Evolutionary conservation across 2,888 invertebrate species (phyloP).

Genomic region (Priocnemis perturbator): DNA sequence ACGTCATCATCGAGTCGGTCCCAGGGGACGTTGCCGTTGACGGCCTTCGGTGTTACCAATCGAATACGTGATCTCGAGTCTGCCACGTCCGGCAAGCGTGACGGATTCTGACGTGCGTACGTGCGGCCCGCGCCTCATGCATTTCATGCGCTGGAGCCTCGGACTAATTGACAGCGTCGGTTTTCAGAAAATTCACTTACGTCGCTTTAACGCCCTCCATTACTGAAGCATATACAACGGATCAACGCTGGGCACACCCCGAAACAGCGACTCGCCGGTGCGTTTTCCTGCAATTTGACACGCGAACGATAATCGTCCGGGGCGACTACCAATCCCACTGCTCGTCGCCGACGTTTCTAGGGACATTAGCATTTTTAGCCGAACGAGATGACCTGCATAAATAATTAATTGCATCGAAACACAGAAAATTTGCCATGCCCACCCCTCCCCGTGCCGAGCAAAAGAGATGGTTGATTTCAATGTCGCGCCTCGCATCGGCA

Average conservation of each 20-base stretch:
- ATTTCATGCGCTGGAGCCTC: background rate
- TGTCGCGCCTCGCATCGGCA: constrained; percentile 47
- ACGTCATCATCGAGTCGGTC: constrained; percentile 23
- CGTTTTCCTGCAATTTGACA: too few species aligned
- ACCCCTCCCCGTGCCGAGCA: background rate
- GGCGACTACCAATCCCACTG: constrained; percentile 49
- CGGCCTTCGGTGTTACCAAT: constrained; percentile 14
- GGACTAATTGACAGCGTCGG: constrained; percentile 25
- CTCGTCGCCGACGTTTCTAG: constrained; percentile 35
- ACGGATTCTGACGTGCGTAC: constrained; percentile 5
- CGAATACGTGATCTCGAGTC: constrained; percentile 41
- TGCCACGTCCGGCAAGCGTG: constrained; percentile 37
- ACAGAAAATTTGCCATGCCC: constrained; percentile 65
- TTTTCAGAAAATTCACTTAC: background rate
- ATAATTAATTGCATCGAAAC: constrained; percentile 68
- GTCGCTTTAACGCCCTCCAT: constrained; percentile 4
- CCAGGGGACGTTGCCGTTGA: constrained; percentile 25
- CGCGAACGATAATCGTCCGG: constrained; percentile 51
- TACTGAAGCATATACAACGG: too few species aligned
- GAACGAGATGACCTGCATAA: constrained; percentile 66
- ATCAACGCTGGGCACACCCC: too few species aligned
- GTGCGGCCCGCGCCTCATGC: background rate
- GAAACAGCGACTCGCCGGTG: too few species aligned
- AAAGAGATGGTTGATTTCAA: constrained; percentile 33
- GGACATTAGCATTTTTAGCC: too few species aligned